Base-by-base conservation (phyloP, 2,888 invertebrate genomes). In the Melanophora roralis region DNA sequence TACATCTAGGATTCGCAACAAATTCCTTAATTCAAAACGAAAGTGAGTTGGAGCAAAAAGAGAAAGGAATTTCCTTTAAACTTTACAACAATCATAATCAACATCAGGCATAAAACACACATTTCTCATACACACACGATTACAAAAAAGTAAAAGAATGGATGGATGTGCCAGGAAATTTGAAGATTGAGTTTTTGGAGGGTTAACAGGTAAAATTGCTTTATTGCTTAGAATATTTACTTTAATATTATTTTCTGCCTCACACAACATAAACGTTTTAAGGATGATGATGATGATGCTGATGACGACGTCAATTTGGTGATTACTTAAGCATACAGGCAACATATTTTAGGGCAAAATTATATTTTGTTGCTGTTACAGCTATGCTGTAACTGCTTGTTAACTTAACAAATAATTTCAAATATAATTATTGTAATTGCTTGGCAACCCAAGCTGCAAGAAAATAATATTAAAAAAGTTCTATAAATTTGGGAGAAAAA, bases 391-490 rank as follows among this genome's bases (percentile, higher is more conserved):
- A 32, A 9, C 43, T 59, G 2, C 32, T 27, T 59, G 59, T 53
- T 57, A 69, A 62, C 68, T 47, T 74, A 60, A 79, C 67, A 78
- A 78, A 73, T 73, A 60, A 72, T 78, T 53, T 27, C 34, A 36
- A 68, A 78, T 69, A 59, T 74, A 79, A 75, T 75, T 79, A 74
- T 71, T n/a, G n/a, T n/a, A n/a, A n/a, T n/a, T 60, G 65, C 74
- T 55, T 64, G 73, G 68, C 68, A 73, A 73, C 62, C 34, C n/a
- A 51, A 49, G 11, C 11, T 21, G 1, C 11, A 55, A 16, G 3
- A n/a, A 23, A 34, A 38, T 14, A 43, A 12, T 59, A 23, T 16
- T 59, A 59, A 49, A 36, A 45, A 19, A 19, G 59, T 59, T 23
- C 57, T 19, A 47, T 6, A 43, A 47, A 38, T 51, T 47, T 36